Conservation (phyloP, 64 coral and sea anemone genomes). For the Pocillopora verrucosa region DNA sequence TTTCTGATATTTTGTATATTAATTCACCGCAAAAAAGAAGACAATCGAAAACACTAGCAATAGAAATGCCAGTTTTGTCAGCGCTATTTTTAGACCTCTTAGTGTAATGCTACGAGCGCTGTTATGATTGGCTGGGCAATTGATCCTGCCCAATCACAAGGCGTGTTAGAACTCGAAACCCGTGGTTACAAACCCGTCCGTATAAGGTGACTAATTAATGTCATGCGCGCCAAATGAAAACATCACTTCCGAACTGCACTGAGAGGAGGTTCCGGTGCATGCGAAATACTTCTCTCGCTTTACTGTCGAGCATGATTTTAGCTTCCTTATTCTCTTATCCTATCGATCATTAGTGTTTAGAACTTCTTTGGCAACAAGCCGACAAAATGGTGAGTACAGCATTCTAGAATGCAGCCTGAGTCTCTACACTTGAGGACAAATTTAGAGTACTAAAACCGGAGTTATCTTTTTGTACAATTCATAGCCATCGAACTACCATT, state of each 20-base stretch:
- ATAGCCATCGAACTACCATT: slow-evolving; percentile 79
- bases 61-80: not conserved
- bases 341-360: slow-evolving; percentile 6
- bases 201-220: slow-evolving; percentile 8
- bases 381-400: slow-evolving; percentile 29
- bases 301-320: not conserved
- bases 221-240: slow-evolving; percentile 41
- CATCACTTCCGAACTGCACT: slow-evolving; percentile 28
- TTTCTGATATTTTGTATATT: not conserved
- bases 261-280: not conserved
- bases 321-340: not conserved
- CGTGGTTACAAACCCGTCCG: not conserved
- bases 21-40: slow-evolving; percentile 13
- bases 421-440: not conserved
- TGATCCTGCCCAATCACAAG: not conserved
- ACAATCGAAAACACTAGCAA: not conserved
- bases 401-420: not conserved
- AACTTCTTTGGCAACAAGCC: not conserved
- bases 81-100: slow-evolving; percentile 3
- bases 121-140: slow-evolving; percentile 20
- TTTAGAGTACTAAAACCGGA: not conserved
- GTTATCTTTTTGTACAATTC: not conserved
- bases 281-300: not conserved
- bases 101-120: not conserved
- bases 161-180: slow-evolving; percentile 1